Conservation (phyloP, 2,113 vertebrate genomes). For the Odocoileus hemionus region DNA sequence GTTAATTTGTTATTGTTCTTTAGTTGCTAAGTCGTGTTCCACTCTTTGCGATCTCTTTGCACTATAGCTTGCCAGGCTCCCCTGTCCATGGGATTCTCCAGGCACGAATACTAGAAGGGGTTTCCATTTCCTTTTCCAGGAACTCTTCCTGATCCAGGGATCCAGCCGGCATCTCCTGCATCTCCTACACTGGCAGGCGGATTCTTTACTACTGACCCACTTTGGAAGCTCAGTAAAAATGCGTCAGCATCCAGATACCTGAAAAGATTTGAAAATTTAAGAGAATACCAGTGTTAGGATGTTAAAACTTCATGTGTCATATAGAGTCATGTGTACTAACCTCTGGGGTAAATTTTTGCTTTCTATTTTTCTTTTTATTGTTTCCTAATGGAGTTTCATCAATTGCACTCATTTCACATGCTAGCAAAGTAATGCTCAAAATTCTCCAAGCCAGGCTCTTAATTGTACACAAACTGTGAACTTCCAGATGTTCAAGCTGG, state of each 20-base stretch:
- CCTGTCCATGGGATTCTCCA: neutral
- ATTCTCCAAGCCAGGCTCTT: neutral
- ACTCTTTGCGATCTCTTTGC: neutral
- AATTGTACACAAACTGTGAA: neutral
- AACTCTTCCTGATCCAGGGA: neutral
- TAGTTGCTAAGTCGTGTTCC: neutral
- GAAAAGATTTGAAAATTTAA: neutral
- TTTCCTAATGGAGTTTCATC: neutral
- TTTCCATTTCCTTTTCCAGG: neutral
- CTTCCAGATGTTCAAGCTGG: neutral
- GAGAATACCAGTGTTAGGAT: neutral
- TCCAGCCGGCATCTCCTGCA: neutral
- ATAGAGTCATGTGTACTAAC: neutral
- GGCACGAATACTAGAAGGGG: neutral
- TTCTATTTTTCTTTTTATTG: neutral
- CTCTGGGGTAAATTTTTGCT: neutral
- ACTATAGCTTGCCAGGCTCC: neutral
- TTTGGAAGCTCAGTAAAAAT: neutral
- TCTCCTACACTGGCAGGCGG: neutral
- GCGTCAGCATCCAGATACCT: neutral
- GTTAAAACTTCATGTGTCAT: neutral
- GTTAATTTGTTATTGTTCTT: neutral
- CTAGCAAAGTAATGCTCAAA: neutral
- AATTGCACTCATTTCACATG: fast-evolving
- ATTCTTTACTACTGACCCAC: neutral